Base-by-base conservation (phyloP, 1,140 invertebrate species). In the Drosophila fuyamai region DNA sequence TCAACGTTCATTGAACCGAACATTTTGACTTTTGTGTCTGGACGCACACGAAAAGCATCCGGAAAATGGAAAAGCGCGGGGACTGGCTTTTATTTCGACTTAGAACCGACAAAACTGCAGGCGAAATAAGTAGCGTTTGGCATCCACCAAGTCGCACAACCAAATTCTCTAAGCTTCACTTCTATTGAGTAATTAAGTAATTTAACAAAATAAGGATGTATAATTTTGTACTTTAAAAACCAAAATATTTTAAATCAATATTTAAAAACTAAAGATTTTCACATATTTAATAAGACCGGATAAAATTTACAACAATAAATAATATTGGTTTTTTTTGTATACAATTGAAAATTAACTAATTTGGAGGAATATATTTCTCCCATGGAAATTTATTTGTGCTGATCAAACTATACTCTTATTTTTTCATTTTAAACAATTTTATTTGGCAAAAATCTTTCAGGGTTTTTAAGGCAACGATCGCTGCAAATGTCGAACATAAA, bases 1-100 rank as follows among this genome's bases (percentile, higher is more conserved):
- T 79, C 66, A 29, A 47, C 76, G 81, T 79, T 88, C 84, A 83
- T 82, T 88, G 83, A 86, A 88, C 82, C 83, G 74, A 65, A 58
- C 47, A 77, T 86, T 86, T 83, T 88, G 83, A 88, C 82, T 86
- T 88, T 88, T 86, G 79, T 79, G 71, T 76, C 76, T 82, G 58
- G 79, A 68, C 83, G 82, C 82, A 86, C 82, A 79, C 68, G 82
- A 86, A 86, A 88, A 72, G 83, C 75, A 48, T 68, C 81, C 59
- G 68, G 54, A 60, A 73, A 73, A 73, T 58, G 65, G 51, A 14
- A 38, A 32, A 43, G 51, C 32, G 41, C 35, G 35, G 41, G 14
- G 29, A 10, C 44, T 18, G 67, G 50, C 27, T 36, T 68, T 47
- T 72, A 72, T 40, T 73, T 60, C 50, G 23, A 71, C 65, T 71